phyloP scores from a whole-genome alignment of 2,113 vertebrate genomes.

The Tenrec ecaudatus region DNA sequence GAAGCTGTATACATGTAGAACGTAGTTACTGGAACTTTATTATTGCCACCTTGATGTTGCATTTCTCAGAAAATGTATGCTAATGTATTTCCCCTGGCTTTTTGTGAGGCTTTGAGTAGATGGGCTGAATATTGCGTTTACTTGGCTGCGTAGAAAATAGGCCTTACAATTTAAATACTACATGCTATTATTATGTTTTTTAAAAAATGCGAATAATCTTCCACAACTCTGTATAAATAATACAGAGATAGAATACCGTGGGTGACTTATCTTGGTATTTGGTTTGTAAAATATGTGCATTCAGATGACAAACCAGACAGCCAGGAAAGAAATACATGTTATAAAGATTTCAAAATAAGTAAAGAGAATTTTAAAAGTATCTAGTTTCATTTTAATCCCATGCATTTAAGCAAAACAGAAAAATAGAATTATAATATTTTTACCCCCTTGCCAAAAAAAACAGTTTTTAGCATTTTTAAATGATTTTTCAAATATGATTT shows the following conservation, averaged over 20 bases:
- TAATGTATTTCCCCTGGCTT: constrained; percentile 49
- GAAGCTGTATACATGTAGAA: not conserved
- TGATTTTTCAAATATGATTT: constrained; percentile 38
- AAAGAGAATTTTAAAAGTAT: not conserved
- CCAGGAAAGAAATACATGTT: not conserved
- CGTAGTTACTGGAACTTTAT: constrained; percentile 19
- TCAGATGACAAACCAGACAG: not conserved
- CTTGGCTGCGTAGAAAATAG: constrained; percentile 55
- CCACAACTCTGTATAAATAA: constrained; percentile 61
- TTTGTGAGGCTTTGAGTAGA: constrained; percentile 44
- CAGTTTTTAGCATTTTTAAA: constrained; percentile 22
- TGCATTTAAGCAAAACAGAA: constrained; percentile 16
- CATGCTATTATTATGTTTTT: constrained; percentile 15
- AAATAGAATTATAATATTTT: not conserved
- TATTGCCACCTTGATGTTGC: constrained; percentile 34
- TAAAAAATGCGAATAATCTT: not conserved
- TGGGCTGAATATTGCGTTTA: constrained; percentile 43
- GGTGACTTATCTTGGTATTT: constrained; percentile 35
- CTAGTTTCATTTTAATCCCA: constrained; percentile 39
- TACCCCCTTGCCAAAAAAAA: not conserved
- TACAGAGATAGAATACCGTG: not conserved
- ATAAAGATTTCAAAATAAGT: constrained; percentile 34
- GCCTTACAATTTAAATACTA: constrained; percentile 11
- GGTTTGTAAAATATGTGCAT: not conserved
- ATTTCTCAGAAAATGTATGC: constrained; percentile 63